These are phyloP conservation scores for Mamestra configurata DNA, from an alignment of 1,140 invertebrate species.

Conservation along the genomic window DNA sequence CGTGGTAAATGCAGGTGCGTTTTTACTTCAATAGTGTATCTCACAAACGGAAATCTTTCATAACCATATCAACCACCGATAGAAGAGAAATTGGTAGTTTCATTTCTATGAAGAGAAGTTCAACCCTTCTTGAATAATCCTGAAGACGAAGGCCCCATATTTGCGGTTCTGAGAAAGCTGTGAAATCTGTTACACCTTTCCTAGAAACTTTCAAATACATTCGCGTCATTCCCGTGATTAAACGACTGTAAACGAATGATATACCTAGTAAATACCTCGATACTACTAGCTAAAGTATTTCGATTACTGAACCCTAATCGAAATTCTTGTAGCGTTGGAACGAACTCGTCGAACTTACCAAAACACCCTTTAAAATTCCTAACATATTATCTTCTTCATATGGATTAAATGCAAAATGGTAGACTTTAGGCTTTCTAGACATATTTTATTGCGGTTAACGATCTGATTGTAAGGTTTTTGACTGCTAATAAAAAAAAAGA, in stretches of 20 bases:
- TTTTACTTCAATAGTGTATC: no score
- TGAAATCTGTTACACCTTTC: no score
- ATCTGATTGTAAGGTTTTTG: no score
- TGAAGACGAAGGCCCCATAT: no score
- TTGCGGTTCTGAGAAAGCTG: no score
- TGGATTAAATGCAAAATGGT: not conserved
- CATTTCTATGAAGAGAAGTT: no score
- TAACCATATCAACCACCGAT: no score
- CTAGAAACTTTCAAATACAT: not conserved
- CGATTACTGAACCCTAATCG: slow-evolving; percentile 38
- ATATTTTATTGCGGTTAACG: not conserved
- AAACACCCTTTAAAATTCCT: slow-evolving; percentile 33
- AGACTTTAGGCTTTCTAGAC: not conserved
- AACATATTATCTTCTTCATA: slow-evolving; percentile 19
- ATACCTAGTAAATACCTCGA: not conserved
- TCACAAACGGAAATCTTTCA: no score
- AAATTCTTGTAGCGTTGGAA: slow-evolving; percentile 8
- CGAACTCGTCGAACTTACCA: slow-evolving; percentile 24
- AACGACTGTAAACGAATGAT: not conserved
- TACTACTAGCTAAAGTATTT: slow-evolving; percentile 11
- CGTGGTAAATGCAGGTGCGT: no score
- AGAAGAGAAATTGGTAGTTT: no score
- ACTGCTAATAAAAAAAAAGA: no score
- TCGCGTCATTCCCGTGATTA: not conserved
- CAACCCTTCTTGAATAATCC: no score